Evolutionary conservation across 2,113 vertebrate genomes (phyloP), one percentile per base, ranked within the genome.

Genomic region (Pelusios castaneus): DNA sequence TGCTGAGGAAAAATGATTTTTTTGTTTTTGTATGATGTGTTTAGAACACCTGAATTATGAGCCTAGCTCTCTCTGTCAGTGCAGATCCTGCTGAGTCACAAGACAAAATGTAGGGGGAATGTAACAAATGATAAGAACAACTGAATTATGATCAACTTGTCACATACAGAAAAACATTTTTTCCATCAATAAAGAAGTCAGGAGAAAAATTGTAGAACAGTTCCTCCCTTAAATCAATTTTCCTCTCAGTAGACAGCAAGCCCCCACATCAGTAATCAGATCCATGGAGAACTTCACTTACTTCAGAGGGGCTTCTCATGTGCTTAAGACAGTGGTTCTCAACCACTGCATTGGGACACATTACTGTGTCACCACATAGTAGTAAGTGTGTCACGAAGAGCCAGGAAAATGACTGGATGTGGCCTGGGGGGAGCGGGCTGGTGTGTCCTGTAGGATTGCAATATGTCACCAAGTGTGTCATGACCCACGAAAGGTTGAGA

Each of bases 1-100:
- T 90, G 24, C 10, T 89, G 8, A 25, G 21, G 10, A 2, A 60
- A 83, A 82, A 41, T 80, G 24, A 14, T 92, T 92, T 87, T 4
- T n/a, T 34, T 38, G 22, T 80, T 63, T 84, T 83, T 78, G n/a
- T 87, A 31, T 8, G 2, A 21, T 80, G 63, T 47, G 19, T 96
- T 88, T 93, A 92, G 43, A 95, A 90, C 78, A 96, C 92, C 45
- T 94, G 84, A 97, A 97, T 96, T 93, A 96, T 80, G 89, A 85
- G 29, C 89, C 89, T 60, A 5, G 77, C 60, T 96, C 38, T 96
- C 38, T 13, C 2, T 43, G 83, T 45, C 94, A 89, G 76, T 60
- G 79, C 51, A 96, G 55, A 94, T 87, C 67, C 87, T 95, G 67
- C 84, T 89, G 87, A 97, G 34, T 78, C 56, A 91, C 43, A 89